A percentile compares a stretch with the other conserved stretches of the same genome.
Conservation (phyloP, 1,140 invertebrate genomes). For the Papilio polyxenes region DNA sequence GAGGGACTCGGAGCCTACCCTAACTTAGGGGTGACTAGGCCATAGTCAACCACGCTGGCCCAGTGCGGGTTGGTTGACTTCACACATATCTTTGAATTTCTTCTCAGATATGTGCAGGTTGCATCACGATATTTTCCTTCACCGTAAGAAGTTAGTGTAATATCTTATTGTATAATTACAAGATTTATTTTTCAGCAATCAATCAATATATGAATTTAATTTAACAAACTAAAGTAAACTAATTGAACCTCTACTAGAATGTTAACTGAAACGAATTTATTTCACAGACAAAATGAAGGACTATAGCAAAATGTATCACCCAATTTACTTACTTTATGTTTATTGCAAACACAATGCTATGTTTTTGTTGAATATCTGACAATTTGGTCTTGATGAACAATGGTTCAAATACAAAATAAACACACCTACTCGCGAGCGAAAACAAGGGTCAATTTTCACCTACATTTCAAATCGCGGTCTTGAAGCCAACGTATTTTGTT, state of each 20-base stretch:
- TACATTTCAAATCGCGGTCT: conserved; percentile 68
- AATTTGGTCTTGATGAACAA: conserved; percentile 55
- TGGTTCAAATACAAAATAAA: conserved; percentile 65
- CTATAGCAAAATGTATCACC: conserved; percentile 21
- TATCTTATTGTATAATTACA: neutral
- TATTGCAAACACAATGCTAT: conserved; percentile 7
- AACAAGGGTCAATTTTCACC: conserved; percentile 73
- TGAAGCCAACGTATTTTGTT: conserved; percentile 62
- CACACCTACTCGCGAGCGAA: conserved; percentile 65
- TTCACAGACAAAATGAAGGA: neutral
- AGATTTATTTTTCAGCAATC: neutral
- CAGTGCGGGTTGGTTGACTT: too few species aligned
- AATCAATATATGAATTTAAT: too few species aligned
- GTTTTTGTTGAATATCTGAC: conserved; percentile 36
- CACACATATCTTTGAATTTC: too few species aligned
- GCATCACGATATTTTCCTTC: too few species aligned
- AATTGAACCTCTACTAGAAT: neutral
- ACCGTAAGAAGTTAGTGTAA: too few species aligned
- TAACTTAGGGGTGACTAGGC: too few species aligned
- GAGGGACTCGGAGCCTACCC: too few species aligned
- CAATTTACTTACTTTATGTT: conserved; percentile 15
- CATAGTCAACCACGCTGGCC: too few species aligned
- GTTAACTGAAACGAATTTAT: neutral
- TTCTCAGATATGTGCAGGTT: too few species aligned
- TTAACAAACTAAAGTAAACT: too few species aligned